Evolutionary conservation across 2,888 invertebrate genomes (phyloP).

Genomic region (Phengaris arion): DNA sequence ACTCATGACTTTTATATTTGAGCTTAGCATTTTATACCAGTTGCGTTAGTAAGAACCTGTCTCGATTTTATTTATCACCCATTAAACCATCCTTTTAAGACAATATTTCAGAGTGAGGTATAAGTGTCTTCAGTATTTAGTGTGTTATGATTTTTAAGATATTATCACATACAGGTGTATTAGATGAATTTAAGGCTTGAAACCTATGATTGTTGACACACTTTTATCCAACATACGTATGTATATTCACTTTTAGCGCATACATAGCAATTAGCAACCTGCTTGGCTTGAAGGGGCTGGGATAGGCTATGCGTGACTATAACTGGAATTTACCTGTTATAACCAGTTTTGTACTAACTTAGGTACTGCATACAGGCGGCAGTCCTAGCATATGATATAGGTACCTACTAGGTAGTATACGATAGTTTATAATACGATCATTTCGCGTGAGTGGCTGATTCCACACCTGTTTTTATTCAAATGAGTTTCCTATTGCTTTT

Average conservation of each 20-base stretch:
- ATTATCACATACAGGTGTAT: no score
- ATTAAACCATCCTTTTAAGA: no score
- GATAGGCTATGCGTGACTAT: neutral
- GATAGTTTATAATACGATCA: neutral
- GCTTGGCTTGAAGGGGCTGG: neutral
- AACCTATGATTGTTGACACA: neutral
- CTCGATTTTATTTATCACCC: no score
- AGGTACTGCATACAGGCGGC: neutral
- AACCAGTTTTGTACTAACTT: neutral
- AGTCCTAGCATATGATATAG: neutral
- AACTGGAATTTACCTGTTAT: neutral
- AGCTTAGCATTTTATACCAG: neutral
- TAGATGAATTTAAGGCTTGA: neutral
- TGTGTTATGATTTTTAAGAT: no score
- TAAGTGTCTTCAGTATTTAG: no score
- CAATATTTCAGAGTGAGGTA: no score
- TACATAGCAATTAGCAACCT: neutral
- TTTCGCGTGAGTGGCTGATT: neutral
- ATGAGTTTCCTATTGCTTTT: neutral
- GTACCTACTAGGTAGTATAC: neutral
- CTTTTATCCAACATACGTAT: neutral
- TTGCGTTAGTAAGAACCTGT: neutral
- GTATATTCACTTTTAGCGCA: neutral
- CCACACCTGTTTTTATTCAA: conserved; percentile 13
- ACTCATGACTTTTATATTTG: neutral